Conservation (phyloP, 1,140 invertebrate species). For the Aphaenogaster ashmeadi region DNA sequence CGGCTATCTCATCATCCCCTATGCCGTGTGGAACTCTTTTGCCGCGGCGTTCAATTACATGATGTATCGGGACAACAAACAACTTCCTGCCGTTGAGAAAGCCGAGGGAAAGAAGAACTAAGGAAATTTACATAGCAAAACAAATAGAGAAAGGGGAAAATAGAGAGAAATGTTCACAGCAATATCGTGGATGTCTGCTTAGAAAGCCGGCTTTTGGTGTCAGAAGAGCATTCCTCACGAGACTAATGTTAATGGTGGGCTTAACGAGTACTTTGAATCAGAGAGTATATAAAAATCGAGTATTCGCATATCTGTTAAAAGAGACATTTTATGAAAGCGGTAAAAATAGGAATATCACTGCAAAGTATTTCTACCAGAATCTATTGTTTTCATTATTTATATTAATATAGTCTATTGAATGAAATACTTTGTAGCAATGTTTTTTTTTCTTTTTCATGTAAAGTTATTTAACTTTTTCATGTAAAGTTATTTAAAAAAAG, state of each 20-base stretch:
- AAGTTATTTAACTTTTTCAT: neutral
- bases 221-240: neutral
- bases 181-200: neutral
- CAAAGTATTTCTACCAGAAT: constrained; percentile 22
- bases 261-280: constrained; percentile 30
- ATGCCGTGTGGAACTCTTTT: constrained; percentile 92
- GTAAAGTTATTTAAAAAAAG: constrained; percentile 13
- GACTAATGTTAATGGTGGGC: constrained; percentile 8
- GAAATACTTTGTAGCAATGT: constrained; percentile 1
- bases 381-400: constrained; percentile 53
- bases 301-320: constrained; percentile 1
- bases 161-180: neutral
- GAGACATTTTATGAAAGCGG: constrained; percentile 1
- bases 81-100: constrained; percentile 35
- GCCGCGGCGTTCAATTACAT: constrained; percentile 90
- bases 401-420: neutral
- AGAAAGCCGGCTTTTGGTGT: constrained; percentile 28
- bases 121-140: constrained; percentile 58
- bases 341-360: constrained; percentile 20
- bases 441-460: neutral
- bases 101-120: constrained; percentile 69
- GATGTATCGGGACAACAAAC: constrained; percentile 90
- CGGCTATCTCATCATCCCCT: constrained; percentile 92
- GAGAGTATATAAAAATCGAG: constrained; percentile 13
- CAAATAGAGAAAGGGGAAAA: neutral